phyloP scores from a whole-genome alignment of 1,140 invertebrate species.

The Luehdorfia chinensis region DNA sequence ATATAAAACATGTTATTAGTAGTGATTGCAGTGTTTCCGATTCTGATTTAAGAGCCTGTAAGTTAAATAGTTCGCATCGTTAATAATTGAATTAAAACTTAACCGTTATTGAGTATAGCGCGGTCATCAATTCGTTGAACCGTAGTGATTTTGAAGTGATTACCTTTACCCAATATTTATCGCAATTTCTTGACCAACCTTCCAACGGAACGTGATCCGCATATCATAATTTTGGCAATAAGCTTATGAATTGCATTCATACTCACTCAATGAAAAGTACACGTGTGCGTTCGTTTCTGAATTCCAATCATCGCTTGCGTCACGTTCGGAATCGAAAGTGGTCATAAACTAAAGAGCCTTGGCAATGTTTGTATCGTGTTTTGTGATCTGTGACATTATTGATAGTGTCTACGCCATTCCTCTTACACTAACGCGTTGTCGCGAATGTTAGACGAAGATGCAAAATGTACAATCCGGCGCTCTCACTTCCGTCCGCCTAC shows the following conservation, averaged over 20 bases:
- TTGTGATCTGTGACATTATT: conserved; percentile 68
- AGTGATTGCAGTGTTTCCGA: too few relatives aligned
- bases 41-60: too few relatives aligned
- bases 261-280: conserved; percentile 39
- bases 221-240: conserved; percentile 46
- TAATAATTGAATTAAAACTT: conserved; percentile 7
- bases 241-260: conserved; percentile 27
- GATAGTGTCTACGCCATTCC: conserved; percentile 41
- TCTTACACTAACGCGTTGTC: conserved; percentile 30
- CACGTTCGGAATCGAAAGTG: conserved; percentile 63
- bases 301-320: conserved; percentile 52
- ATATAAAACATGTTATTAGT: too few relatives aligned
- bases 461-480: conserved; percentile 42
- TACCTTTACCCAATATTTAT: conserved; percentile 29
- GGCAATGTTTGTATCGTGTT: conserved; percentile 55
- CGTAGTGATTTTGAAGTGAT: conserved; percentile 30
- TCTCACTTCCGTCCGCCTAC: conserved; percentile 75
- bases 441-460: conserved; percentile 53
- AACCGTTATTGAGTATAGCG: conserved; percentile 9
- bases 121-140: conserved; percentile 30
- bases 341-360: conserved; percentile 68
- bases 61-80: neutral
- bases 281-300: conserved; percentile 19
- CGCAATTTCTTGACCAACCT: conserved; percentile 29
- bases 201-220: conserved; percentile 36